Conservation (phyloP, 92 coral and sea anemone genomes). For the Zoanthus sociatus region DNA sequence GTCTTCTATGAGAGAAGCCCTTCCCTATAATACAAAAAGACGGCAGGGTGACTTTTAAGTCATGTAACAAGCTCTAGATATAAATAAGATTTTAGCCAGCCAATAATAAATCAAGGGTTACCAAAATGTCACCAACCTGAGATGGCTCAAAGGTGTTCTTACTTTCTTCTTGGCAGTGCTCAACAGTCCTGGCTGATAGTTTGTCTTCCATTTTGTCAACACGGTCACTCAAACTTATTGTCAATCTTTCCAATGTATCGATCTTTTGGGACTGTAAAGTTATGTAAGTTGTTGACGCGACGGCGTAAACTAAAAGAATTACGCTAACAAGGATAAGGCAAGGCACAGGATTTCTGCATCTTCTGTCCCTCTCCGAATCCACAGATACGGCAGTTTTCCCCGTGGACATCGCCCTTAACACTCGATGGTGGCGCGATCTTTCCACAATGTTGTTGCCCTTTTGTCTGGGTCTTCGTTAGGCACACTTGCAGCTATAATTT, state of each 20-base stretch:
- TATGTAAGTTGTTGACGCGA: too few relatives aligned
- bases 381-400: neutral
- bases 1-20: neutral
- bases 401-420: constrained; percentile 9
- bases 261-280: too few relatives aligned
- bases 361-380: too few relatives aligned
- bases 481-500: neutral
- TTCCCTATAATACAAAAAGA: neutral
- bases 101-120: neutral
- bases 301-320: too few relatives aligned
- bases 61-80: neutral
- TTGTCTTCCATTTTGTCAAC: too few relatives aligned
- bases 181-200: constrained; percentile 48
- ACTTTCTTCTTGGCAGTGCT: neutral
- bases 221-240: constrained; percentile 36
- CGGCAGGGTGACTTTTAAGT: neutral
- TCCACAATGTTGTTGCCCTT: constrained; percentile 9
- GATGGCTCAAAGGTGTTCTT: neutral
- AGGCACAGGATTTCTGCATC: too few relatives aligned
- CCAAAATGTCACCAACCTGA: neutral
- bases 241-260: constrained; percentile 70
- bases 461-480: neutral
- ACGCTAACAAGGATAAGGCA: too few relatives aligned
- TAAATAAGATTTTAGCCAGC: neutral
- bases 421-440: neutral